Conservation (phyloP, 2,888 invertebrate genomes). For the Sphaerophoria taeniata region DNA sequence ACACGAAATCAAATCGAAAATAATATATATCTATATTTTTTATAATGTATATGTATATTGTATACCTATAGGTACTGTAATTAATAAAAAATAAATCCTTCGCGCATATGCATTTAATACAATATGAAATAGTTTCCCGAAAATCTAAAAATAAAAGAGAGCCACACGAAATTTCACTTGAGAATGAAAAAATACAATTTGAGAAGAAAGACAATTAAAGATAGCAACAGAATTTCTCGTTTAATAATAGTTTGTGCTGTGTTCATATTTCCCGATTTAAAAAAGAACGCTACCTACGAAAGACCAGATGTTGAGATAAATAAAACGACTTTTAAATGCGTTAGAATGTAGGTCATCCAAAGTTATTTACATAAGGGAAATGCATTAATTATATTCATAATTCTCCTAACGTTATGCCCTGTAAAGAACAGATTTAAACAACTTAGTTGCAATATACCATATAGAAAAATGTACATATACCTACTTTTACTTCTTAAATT, state of each 20-base stretch:
- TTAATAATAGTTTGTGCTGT: conserved; percentile 60
- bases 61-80: neutral
- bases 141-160: conserved; percentile 53
- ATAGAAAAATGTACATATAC: neutral
- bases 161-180: conserved; percentile 31
- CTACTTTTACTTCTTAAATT: neutral
- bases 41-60: neutral
- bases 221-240: conserved; percentile 46
- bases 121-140: conserved; percentile 26
- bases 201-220: conserved; percentile 27
- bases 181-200: neutral
- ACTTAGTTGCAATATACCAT: neutral
- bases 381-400: neutral
- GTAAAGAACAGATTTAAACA: neutral
- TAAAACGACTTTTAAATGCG: conserved; percentile 18
- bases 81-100: neutral
- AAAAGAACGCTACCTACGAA: conserved; percentile 4
- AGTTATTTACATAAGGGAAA: neutral
- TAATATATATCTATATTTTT: too few species aligned
- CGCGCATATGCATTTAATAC: neutral
- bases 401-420: neutral
- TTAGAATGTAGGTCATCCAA: neutral
- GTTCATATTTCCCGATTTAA: conserved; percentile 43
- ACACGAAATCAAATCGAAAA: too few species aligned
- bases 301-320: neutral